phyloP scores from a whole-genome alignment of 1,140 invertebrate genomes.

The Ericerus pela region DNA sequence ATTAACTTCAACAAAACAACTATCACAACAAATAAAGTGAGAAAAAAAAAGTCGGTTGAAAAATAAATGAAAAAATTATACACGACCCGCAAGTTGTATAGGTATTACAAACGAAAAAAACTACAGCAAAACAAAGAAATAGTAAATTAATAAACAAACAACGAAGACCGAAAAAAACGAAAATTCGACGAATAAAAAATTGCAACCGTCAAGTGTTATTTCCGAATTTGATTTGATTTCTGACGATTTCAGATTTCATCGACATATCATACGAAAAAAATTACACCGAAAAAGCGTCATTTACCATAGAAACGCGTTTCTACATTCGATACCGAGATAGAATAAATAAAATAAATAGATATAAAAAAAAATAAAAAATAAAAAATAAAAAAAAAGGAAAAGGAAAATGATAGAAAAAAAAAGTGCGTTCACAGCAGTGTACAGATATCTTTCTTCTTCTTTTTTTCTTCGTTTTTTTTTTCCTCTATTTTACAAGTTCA shows the following conservation, averaged over 20 bases:
- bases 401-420: background rate
- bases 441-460: background rate
- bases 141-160: background rate
- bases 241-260: constrained; percentile 2
- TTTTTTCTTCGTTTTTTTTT: no score
- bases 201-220: background rate
- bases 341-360: no score
- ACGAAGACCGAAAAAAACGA: background rate
- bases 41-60: no score
- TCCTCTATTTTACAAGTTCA: background rate
- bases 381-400: background rate
- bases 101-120: no score
- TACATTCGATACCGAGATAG: no score
- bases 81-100: no score
- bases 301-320: no score
- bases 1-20: no score
- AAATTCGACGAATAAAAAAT: background rate
- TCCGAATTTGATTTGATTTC: constrained; percentile 1
- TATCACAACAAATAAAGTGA: no score
- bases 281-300: background rate
- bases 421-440: background rate
- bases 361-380: no score
- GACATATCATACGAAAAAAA: background rate
- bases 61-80: no score
- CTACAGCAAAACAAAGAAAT: no score